Base-by-base conservation (phyloP, 2,797 vertebrate species). In the Huso huso region DNA sequence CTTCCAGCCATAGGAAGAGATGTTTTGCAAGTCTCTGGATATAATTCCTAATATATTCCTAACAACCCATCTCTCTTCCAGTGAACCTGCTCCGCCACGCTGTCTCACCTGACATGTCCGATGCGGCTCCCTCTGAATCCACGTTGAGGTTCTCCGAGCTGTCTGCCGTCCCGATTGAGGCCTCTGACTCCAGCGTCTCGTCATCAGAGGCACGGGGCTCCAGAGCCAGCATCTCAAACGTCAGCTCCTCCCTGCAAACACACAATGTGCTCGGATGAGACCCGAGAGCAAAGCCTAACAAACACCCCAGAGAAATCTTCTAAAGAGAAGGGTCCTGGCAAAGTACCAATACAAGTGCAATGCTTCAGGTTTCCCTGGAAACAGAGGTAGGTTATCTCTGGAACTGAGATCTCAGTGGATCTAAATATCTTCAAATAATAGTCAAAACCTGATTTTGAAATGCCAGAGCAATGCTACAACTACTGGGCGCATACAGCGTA, bases 181-280 rank as follows among this genome's bases (percentile, higher is more conserved):
- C 95, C 82, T 99, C 97, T 0, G 97, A 98, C 79, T 98, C 97
- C 0, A 99, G 89, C 1, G 96, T 98, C 85, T 99, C 97, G 0
- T 99, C 97, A 6, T 99, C 97, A 0, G 97, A 98, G 6, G 94
- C 96, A 0, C 95, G 90, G 0, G 95, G 95, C 83, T 99, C 97
- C 83, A 98, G 83, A 1, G 89, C 82, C 70, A 99, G 82, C 87
- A 99, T 98, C 85, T 99, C 95, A 1, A 93, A 96, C 0, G 96
- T 98, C 80, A 99, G 71, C 77, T 99, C 96, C 83, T 98, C 97
- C 77, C 96, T 98, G 71, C 11, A 76, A 78, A 50, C 75, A 49
- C 12, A 15, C 10, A 66, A 37, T 10, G 55, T 51, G 23, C 23
- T 37, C 23, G 23, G 23, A 37, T 50, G 48, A 48, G 15, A 6